Percentiles rank a stretch among this genome's conserved stretches.
phyloP scores from a whole-genome alignment of 1,140 invertebrate genomes.

The Drosophila malerkotliana region DNA sequence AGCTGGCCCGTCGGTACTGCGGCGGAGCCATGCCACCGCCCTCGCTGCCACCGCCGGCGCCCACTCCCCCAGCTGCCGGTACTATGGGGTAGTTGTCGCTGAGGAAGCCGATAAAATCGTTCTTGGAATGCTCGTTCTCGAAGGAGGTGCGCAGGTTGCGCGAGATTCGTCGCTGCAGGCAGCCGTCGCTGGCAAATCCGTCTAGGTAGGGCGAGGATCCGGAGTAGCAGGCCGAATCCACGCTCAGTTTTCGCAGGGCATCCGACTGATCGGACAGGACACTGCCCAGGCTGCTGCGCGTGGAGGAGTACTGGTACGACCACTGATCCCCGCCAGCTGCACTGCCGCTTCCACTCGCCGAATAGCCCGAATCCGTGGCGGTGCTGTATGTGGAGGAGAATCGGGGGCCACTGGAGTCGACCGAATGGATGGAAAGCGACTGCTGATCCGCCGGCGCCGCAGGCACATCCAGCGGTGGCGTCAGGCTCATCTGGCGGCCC shows the following conservation, averaged over 20 bases:
- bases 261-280: conserved; percentile 76
- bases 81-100: conserved; percentile 67
- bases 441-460: conserved; percentile 56
- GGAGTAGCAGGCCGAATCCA: conserved; percentile 70
- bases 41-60: conserved; percentile 59
- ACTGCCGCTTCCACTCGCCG: conserved; percentile 68
- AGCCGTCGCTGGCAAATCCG: conserved; percentile 75
- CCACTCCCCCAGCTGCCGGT: background rate
- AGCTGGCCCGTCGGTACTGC: conserved; percentile 70
- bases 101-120: conserved; percentile 81
- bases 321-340: conserved; percentile 69
- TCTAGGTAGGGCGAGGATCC: conserved; percentile 62
- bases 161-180: conserved; percentile 79
- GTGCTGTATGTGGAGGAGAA: conserved; percentile 80
- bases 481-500: conserved; percentile 72
- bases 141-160: conserved; percentile 83
- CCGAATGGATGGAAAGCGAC: conserved; percentile 57
- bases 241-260: conserved; percentile 72
- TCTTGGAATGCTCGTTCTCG: conserved; percentile 80
- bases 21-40: conserved; percentile 66
- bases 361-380: conserved; percentile 82
- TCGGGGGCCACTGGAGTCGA: conserved; percentile 62
- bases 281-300: conserved; percentile 80
- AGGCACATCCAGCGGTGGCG: conserved; percentile 77
- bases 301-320: conserved; percentile 82